A percentile compares a stretch with the other conserved stretches of the same genome.
These are phyloP conservation scores for Idaea biselata DNA, from an alignment of 2,888 invertebrate genomes.

Conservation along the genomic window DNA sequence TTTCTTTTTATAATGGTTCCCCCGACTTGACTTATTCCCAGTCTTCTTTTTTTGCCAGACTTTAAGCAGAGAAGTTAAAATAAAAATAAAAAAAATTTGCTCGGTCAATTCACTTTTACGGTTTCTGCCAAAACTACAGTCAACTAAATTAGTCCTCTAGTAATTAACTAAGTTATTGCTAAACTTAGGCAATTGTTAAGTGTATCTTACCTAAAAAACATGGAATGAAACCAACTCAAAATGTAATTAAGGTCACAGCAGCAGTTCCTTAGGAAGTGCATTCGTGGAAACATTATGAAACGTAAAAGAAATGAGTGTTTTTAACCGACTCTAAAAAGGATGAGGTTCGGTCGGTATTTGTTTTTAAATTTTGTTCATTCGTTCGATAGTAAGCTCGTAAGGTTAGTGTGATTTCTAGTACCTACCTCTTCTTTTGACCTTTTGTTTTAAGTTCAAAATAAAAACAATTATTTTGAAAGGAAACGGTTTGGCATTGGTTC, in stretches of 20 bases:
- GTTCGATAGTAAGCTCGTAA: too few relatives aligned
- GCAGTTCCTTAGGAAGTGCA: constrained; percentile 20
- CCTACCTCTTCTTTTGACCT: too few relatives aligned
- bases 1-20: too few relatives aligned
- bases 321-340: neutral
- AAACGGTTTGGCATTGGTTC: too few relatives aligned
- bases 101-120: neutral
- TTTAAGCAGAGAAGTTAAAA: too few relatives aligned
- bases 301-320: constrained; percentile 4
- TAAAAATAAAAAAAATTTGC: too few relatives aligned
- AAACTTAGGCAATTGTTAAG: too few relatives aligned
- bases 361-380: neutral
- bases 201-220: constrained; percentile 7
- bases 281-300: constrained; percentile 8
- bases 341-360: neutral
- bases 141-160: neutral
- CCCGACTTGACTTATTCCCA: too few relatives aligned
- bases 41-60: too few relatives aligned
- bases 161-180: neutral
- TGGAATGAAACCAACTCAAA: constrained; percentile 24
- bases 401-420: too few relatives aligned
- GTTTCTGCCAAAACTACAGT: neutral
- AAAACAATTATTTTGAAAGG: too few relatives aligned
- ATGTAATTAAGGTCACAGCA: constrained; percentile 31
- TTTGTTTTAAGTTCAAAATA: too few relatives aligned